Percentiles rank a stretch among this genome's conserved stretches.
Conservation (phyloP, 2,113 vertebrate species). For the Rhea americana region DNA sequence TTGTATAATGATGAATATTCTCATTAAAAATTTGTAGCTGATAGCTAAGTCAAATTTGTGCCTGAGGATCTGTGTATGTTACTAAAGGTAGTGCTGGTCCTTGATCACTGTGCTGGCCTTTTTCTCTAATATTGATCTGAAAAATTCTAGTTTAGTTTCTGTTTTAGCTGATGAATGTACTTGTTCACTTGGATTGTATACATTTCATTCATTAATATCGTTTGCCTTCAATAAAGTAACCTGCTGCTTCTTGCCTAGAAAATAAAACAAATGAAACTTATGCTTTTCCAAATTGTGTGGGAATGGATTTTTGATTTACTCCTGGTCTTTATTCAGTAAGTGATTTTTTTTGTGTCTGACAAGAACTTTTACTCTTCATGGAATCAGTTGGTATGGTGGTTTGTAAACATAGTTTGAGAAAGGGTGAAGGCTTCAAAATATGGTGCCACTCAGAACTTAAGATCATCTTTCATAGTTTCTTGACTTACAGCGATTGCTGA, state of each 20-base stretch:
- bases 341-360: not conserved
- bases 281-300: not conserved
- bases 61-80: not conserved
- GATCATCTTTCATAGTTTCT: not conserved
- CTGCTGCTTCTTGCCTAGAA: conserved; percentile 35
- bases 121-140: not conserved
- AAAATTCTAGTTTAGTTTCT: not conserved
- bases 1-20: not conserved
- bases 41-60: not conserved
- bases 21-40: not conserved
- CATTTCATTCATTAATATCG: conserved; percentile 8
- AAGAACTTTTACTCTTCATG: not conserved
- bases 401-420: not conserved
- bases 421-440: not conserved
- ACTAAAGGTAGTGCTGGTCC: not conserved
- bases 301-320: not conserved
- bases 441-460: not conserved
- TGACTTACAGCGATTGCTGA: not conserved
- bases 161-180: not conserved
- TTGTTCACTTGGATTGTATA: not conserved
- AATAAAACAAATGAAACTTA: conserved; percentile 41
- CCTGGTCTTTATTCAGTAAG: not conserved
- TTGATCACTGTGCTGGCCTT: not conserved
- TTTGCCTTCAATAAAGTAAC: conserved; percentile 35
- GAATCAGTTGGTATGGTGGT: not conserved